Conservation (phyloP, 2,797 vertebrate species). For the Myripristis jacobus region DNA sequence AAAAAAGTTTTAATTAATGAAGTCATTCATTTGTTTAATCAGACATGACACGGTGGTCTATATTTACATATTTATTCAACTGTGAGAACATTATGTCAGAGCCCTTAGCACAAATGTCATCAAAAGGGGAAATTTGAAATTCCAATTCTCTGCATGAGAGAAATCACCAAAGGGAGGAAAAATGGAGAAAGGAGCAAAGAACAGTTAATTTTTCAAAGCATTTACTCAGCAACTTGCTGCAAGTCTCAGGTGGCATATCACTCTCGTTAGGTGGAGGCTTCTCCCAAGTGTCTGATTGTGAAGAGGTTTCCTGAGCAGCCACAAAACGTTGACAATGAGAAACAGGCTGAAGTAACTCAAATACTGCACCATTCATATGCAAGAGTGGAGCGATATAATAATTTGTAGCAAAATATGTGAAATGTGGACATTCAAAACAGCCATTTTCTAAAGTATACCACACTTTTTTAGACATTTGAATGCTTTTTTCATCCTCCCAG, state of each 20-base stretch:
- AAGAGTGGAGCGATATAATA: not conserved
- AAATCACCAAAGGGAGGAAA: slow-evolving; percentile 58
- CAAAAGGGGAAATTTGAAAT: slow-evolving; percentile 71
- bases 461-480: no score
- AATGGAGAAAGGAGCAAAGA: slow-evolving; percentile 41
- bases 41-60: slow-evolving; percentile 53
- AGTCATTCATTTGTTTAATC: slow-evolving; percentile 67
- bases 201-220: slow-evolving; percentile 54
- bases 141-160: slow-evolving; percentile 65
- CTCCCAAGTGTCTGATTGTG: slow-evolving; percentile 39
- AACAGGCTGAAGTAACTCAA: slow-evolving; percentile 8
- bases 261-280: slow-evolving; percentile 41
- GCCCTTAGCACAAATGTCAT: slow-evolving; percentile 70
- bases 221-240: slow-evolving; percentile 50
- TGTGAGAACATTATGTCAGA: slow-evolving; percentile 67
- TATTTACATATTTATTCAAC: slow-evolving; percentile 74
- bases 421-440: no score
- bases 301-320: slow-evolving; percentile 34
- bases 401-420: no score
- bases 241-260: slow-evolving; percentile 54
- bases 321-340: slow-evolving; percentile 28
- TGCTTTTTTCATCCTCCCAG: no score
- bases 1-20: slow-evolving; percentile 62
- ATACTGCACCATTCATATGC: not conserved
- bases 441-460: no score